phyloP scores from a whole-genome alignment of 2,113 vertebrate genomes.

The Elanoides forficatus region DNA sequence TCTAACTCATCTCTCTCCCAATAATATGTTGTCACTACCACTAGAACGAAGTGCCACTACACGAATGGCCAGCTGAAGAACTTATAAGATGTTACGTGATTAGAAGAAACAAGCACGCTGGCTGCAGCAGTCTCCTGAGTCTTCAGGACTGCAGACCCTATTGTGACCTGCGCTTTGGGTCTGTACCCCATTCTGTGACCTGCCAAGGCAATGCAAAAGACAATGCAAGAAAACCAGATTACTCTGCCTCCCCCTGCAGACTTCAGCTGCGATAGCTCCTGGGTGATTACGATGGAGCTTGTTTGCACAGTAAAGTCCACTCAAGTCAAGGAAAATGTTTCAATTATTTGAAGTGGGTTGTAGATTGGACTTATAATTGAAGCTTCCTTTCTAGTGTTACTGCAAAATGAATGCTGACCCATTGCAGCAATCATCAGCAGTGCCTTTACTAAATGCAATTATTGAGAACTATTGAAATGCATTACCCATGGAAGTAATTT shows the following conservation, averaged over 20 bases:
- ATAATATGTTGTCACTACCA: not conserved
- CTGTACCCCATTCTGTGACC: not conserved
- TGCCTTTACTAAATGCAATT: not conserved
- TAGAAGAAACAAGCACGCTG: not conserved
- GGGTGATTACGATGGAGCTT: not conserved
- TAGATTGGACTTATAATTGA: not conserved
- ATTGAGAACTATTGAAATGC: not conserved
- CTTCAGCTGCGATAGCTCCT: not conserved
- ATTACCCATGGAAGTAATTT: not conserved
- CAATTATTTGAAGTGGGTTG: constrained; percentile 15
- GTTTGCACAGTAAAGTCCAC: not conserved
- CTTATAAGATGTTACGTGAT: not conserved
- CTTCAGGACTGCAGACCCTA: not conserved
- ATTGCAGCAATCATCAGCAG: not conserved
- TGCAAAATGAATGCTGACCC: not conserved
- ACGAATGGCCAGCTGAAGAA: not conserved
- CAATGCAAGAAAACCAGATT: not conserved
- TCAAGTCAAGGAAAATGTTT: not conserved
- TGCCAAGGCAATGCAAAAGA: not conserved
- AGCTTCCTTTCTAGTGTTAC: not conserved
- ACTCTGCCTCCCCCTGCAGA: not conserved
- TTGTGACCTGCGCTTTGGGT: not conserved
- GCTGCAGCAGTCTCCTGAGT: not conserved
- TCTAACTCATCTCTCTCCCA: not conserved
- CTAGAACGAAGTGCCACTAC: not conserved